Conservation (phyloP, 2,113 vertebrate genomes). For the Salvelinus namaycush region DNA sequence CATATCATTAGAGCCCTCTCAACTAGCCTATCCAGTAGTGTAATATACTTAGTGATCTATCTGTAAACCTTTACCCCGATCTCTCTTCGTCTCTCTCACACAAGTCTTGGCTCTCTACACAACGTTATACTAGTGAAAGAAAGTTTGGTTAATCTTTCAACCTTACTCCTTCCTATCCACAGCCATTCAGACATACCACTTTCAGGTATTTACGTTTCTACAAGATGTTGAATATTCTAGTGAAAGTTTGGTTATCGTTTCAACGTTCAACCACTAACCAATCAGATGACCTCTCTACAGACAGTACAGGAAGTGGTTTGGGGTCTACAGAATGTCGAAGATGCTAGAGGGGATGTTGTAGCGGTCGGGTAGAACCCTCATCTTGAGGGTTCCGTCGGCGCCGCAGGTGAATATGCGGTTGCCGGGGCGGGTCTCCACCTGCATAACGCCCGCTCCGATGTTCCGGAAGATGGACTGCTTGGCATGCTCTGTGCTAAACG, state of each 20-base stretch:
- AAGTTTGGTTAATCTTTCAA: not conserved
- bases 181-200: not conserved
- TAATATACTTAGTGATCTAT: no score
- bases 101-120: no score
- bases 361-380: conserved; percentile 89
- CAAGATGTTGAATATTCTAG: not conserved
- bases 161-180: not conserved
- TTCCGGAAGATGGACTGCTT: conserved; percentile 99
- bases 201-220: not conserved
- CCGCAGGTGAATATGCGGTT: conserved; percentile 97
- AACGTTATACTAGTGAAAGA: no score
- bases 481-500: conserved; percentile 92
- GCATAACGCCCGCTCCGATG: conserved; percentile 92
- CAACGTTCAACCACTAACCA: not conserved
- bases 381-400: conserved; percentile 96
- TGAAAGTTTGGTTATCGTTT: not conserved
- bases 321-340: conserved; percentile 83
- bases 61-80: not conserved
- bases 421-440: conserved; percentile 87
- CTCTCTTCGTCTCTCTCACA: conserved; percentile 14
- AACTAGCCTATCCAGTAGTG: no score
- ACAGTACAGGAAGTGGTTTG: not conserved
- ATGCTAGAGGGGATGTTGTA: conserved; percentile 88
- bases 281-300: no score
- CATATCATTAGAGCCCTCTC: conserved; percentile 23